These are phyloP conservation scores for Kryptolebias marmoratus DNA, from an alignment of 2,113 vertebrate species.

Conservation along the genomic window DNA sequence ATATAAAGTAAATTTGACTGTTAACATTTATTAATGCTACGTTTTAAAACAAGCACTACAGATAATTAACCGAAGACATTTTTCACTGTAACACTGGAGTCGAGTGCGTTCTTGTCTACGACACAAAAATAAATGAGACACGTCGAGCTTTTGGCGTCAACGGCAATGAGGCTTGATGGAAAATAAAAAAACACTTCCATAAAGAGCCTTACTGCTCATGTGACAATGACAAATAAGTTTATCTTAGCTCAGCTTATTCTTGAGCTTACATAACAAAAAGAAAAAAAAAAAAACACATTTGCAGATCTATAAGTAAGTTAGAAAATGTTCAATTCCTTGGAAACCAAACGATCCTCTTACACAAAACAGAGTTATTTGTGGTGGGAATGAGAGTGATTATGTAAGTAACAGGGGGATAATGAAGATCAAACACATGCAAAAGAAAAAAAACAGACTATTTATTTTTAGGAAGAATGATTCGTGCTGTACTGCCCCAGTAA, in stretches of 20 bases:
- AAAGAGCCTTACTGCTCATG: too few species aligned
- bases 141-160: too few species aligned
- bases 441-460: background rate
- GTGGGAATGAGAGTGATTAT: slow-evolving; percentile 25
- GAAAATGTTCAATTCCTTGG: slow-evolving; percentile 17
- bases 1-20: too few species aligned
- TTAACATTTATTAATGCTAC: too few species aligned
- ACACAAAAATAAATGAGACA: too few species aligned
- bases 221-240: background rate
- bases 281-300: background rate
- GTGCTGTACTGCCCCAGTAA: background rate
- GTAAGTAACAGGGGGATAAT: slow-evolving; percentile 26
- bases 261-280: background rate
- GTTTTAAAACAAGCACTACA: too few species aligned
- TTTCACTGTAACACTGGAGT: too few species aligned
- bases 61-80: too few species aligned
- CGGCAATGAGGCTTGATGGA: too few species aligned
- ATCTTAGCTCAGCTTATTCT: too few species aligned
- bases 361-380: slow-evolving; percentile 17
- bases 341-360: slow-evolving; percentile 46
- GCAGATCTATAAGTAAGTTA: background rate
- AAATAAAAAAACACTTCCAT: too few species aligned
- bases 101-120: too few species aligned
- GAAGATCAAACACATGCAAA: slow-evolving; percentile 54
- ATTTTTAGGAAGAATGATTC: background rate